These are phyloP conservation scores for Papio anubis DNA, from an alignment of 2,113 vertebrate genomes.

Conservation along the genomic window DNA sequence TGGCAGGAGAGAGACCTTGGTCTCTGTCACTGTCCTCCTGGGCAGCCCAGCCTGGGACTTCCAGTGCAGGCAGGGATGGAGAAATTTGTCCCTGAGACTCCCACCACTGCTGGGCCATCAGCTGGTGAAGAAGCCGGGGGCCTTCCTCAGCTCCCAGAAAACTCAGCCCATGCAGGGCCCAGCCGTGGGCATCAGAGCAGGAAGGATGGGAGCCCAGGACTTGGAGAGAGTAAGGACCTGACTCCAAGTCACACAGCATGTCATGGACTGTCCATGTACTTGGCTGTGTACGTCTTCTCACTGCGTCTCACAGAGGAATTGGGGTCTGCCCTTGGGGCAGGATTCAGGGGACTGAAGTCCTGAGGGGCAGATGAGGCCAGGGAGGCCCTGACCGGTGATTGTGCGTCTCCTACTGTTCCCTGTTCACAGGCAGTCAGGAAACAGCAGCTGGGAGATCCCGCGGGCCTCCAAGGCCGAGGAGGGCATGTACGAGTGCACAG, in stretches of 20 bases:
- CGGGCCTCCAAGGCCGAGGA: slow-evolving; percentile 86
- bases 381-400: background rate
- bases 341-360: background rate
- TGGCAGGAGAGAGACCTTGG: background rate
- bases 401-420: accelerated
- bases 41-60: background rate
- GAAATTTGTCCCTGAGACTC: background rate
- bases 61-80: accelerated
- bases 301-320: background rate
- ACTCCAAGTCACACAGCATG: background rate
- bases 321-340: background rate
- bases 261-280: background rate
- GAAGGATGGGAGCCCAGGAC: background rate
- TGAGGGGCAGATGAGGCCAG: accelerated
- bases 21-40: accelerated
- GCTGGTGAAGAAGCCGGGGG: accelerated
- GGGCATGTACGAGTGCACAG: slow-evolving; percentile 90
- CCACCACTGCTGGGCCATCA: background rate
- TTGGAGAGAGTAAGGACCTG: background rate
- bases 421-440: slow-evolving; percentile 83
- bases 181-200: accelerated
- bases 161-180: accelerated
- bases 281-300: background rate
- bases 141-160: background rate
- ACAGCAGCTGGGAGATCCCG: slow-evolving; percentile 91